Base-by-base conservation (phyloP, 1,140 invertebrate genomes). In the Pararge aegeria region DNA sequence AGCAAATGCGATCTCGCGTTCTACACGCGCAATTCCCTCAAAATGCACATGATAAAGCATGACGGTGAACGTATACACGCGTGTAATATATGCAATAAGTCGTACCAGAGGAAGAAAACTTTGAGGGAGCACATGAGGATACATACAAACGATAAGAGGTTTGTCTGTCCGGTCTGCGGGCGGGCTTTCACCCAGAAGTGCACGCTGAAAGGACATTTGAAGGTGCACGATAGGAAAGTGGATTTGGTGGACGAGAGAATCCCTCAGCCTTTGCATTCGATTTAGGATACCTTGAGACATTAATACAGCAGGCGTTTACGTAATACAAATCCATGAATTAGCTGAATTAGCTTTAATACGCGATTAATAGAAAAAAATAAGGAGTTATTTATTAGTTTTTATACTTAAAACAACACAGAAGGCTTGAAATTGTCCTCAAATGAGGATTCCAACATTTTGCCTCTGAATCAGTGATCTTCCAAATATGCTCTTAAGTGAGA, bases 21-120 rank as follows among this genome's bases (percentile, higher is more conserved):
- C 55, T 90, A 83, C 52, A 83, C 86, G 1, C 75, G 80, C 48
- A 78, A 84, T 49, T 82, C 77, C 2, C 55, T 97, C 3, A 96
- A 95, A 70, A 94, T 95, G 61, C 95, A 96, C 70, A 90, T 95
- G 74, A 90, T 95, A 19, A 95, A 94, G 10, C 95, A 96, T 68
- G 93, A 94, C 9, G 91, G 91, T 2, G 90, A 91, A 40, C 70
- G 90, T 54, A 87, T 83, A 40, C 87, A 87, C 21, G 58, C 66
- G 0, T 91, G 90, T 51, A 67, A 64, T 12, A 75, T 90, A 5
- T 91, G 90, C 55, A 73, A 83, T 29, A 88, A 89, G 66, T 80
- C 82, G 0, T 89, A 88, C 56, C 78, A 85, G 52, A 65, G 87
- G 30, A 78, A 80, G 52, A 92, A 93, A 34, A 90, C 92, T 16